A percentile compares a stretch with the other conserved stretches of the same genome.
Evolutionary conservation across 2,888 invertebrate genomes (phyloP).

Genomic region (Hipparchia semele): DNA sequence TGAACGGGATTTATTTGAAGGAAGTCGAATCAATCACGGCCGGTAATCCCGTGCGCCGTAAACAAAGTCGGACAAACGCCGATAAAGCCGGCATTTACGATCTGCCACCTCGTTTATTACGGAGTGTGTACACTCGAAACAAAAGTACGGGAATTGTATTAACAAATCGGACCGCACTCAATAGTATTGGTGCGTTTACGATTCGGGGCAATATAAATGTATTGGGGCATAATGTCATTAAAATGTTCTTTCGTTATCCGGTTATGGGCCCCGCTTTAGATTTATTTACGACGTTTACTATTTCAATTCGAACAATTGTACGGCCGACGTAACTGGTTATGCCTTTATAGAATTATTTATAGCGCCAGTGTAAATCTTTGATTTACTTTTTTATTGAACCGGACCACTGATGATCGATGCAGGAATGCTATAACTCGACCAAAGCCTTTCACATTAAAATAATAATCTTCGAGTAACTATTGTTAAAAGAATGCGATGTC

Average conservation of each 20-base stretch:
- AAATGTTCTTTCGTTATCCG: slow-evolving; percentile 60
- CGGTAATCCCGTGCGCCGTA: slow-evolving; percentile 73
- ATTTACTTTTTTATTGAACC: slow-evolving; percentile 34
- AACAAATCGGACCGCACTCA: slow-evolving; percentile 66
- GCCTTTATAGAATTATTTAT: slow-evolving; percentile 50
- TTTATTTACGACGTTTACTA: slow-evolving; percentile 59
- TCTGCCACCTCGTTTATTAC: slow-evolving; percentile 77
- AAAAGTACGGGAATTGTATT: slow-evolving; percentile 63
- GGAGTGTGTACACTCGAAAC: slow-evolving; percentile 60
- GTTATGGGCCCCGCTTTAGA: slow-evolving; percentile 51
- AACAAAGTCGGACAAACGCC: slow-evolving; percentile 72
- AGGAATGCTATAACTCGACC: neutral
- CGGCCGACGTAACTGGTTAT: slow-evolving; percentile 44
- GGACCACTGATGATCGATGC: slow-evolving; percentile 12
- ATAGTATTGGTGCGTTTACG: slow-evolving; percentile 65
- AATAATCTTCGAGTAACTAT: neutral
- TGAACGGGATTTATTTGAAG: slow-evolving; percentile 63
- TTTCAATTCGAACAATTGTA: slow-evolving; percentile 50
- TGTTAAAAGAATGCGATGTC: too few species aligned
- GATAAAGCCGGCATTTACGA: slow-evolving; percentile 73
- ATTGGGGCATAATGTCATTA: slow-evolving; percentile 62
- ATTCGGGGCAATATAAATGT: slow-evolving; percentile 54
- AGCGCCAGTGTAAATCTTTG: slow-evolving; percentile 39
- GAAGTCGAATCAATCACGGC: slow-evolving; percentile 76
- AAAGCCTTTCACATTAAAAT: neutral